phyloP scores from a whole-genome alignment of 2,113 vertebrate genomes.

The Petrocephalus microphthalmus region DNA sequence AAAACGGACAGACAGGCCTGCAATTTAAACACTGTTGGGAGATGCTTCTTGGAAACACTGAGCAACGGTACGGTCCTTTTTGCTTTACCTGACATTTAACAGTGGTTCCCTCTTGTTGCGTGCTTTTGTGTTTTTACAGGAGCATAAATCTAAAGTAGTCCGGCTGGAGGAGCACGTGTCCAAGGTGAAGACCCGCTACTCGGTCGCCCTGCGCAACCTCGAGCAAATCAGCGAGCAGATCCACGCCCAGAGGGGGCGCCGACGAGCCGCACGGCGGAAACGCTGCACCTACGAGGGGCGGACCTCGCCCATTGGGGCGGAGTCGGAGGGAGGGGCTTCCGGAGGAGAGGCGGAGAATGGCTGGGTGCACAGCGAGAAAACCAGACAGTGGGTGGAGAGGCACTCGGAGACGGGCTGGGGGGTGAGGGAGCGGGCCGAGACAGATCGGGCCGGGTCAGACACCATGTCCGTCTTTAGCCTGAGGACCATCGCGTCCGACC shows the following conservation, averaged over 20 bases:
- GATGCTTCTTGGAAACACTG: background rate
- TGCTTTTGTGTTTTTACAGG: conserved; percentile 52
- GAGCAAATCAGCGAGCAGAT: conserved; percentile 91
- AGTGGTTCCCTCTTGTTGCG: background rate
- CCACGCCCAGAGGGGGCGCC: conserved; percentile 62
- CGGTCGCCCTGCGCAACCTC: conserved; percentile 76
- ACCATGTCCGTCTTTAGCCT: conserved; percentile 73
- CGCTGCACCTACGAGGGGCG: conserved; percentile 46
- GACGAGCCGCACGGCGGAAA: conserved; percentile 23
- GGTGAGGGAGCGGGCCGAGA: conserved; percentile 40
- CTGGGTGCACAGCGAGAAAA: conserved; percentile 55
- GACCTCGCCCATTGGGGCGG: conserved; percentile 60
- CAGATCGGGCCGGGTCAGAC: conserved; percentile 59
- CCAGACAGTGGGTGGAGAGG: conserved; percentile 56
- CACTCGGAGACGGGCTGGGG: conserved; percentile 57
- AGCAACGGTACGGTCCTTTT: background rate
- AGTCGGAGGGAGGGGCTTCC: conserved; percentile 41
- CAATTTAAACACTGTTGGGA: background rate
- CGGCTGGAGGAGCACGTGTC: conserved; percentile 69
- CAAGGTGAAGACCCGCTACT: conserved; percentile 78
- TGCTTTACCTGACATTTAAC: background rate
- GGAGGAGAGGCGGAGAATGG: conserved; percentile 32
- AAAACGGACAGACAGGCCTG: background rate
- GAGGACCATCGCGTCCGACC: conserved; percentile 77
- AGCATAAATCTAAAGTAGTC: conserved; percentile 79